These are phyloP conservation scores for Pao palembangensis DNA, from an alignment of 2,113 vertebrate species.

Conservation along the genomic window DNA sequence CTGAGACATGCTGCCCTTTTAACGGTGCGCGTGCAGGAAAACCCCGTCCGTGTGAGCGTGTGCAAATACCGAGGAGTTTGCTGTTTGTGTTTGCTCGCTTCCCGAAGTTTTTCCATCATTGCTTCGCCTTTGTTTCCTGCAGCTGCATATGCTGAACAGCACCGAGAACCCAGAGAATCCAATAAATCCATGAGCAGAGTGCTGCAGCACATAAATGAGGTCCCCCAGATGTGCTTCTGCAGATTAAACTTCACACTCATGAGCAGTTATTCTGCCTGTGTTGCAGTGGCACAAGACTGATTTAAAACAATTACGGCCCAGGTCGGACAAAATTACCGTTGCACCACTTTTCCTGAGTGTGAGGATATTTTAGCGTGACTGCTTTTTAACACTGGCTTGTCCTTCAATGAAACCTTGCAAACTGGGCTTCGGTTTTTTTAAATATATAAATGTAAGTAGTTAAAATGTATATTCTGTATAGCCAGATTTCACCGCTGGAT, in stretches of 20 bases:
- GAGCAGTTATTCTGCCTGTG: constrained; percentile 63
- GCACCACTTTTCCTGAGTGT: constrained; percentile 48
- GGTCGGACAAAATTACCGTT: constrained; percentile 66
- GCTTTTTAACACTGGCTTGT: constrained; percentile 34
- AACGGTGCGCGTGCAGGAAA: not conserved
- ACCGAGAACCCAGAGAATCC: constrained; percentile 50
- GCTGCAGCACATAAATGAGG: constrained; percentile 63
- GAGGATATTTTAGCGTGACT: constrained; percentile 55
- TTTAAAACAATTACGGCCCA: constrained; percentile 74
- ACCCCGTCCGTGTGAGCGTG: not conserved
- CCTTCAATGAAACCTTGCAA: constrained; percentile 13
- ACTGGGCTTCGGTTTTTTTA: not conserved
- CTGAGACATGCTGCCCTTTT: not conserved
- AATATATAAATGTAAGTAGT: not conserved
- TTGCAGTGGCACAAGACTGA: constrained; percentile 66
- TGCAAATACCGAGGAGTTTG: constrained; percentile 15
- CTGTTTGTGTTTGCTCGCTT: constrained; percentile 17
- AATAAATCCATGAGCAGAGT: constrained; percentile 58
- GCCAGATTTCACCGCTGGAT: constrained; percentile 17
- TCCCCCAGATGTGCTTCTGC: constrained; percentile 72
- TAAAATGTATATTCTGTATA: constrained; percentile 14
- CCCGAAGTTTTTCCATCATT: constrained; percentile 14
- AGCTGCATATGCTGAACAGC: constrained; percentile 32
- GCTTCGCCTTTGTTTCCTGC: constrained; percentile 39
- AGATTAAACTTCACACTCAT: constrained; percentile 72